Evolutionary conservation across 2,888 invertebrate species (phyloP).

Genomic region (Drosophila mettleri): DNA sequence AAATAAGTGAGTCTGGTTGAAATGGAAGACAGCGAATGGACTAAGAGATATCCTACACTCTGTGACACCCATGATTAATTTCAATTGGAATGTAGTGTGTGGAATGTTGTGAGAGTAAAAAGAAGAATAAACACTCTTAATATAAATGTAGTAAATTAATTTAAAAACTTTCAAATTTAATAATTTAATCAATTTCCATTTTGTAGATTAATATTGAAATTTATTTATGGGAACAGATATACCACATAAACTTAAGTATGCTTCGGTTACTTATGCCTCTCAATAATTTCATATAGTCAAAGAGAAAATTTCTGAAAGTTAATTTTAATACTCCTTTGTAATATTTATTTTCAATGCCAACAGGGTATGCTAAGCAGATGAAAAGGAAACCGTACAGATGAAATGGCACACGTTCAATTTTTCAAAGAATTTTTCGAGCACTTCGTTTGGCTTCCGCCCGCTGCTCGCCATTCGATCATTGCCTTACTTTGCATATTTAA

Average conservation of each 20-base stretch:
- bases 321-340: neutral
- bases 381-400: constrained; percentile 24
- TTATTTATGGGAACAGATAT: too few relatives aligned
- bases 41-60: neutral
- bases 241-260: too few relatives aligned
- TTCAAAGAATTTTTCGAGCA: constrained; percentile 47
- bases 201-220: too few relatives aligned
- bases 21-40: neutral
- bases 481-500: neutral
- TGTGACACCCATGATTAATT: rapidly evolving
- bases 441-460: neutral
- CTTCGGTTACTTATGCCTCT: too few relatives aligned
- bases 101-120: too few relatives aligned
- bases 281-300: too few relatives aligned
- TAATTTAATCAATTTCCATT: too few relatives aligned
- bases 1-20: constrained; percentile 2
- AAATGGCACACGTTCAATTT: constrained; percentile 45
- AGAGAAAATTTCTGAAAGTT: too few relatives aligned
- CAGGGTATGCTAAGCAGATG: constrained; percentile 14
- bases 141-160: too few relatives aligned
- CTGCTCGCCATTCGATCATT: neutral
- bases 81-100: too few relatives aligned
- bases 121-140: too few relatives aligned
- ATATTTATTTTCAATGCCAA: neutral
- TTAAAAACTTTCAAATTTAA: too few relatives aligned